Conservation (phyloP, 2,113 vertebrate species). For the Myotis brandtii region DNA sequence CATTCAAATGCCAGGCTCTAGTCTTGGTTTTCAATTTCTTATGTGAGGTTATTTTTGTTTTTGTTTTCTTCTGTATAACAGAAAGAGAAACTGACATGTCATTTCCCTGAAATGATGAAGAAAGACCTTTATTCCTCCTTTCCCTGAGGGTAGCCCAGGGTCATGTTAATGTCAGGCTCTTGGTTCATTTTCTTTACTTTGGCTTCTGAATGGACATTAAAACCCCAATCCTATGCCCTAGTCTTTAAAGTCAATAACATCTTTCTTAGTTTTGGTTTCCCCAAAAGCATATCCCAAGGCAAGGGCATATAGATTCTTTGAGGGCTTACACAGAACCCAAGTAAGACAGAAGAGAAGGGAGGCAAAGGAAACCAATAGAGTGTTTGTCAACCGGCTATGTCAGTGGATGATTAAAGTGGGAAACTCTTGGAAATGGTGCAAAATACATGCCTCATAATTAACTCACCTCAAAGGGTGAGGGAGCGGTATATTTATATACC, state of each 20-base stretch:
- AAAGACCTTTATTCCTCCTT: background rate
- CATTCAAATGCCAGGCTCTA: background rate
- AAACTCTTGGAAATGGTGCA: background rate
- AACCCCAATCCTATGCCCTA: background rate
- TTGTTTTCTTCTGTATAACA: background rate
- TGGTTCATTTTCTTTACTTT: conserved; percentile 29
- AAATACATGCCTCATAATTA: background rate
- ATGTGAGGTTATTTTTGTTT: background rate
- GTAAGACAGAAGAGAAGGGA: background rate
- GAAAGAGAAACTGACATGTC: conserved; percentile 3
- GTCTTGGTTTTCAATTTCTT: conserved; percentile 37
- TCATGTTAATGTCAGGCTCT: background rate
- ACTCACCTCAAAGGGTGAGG: background rate
- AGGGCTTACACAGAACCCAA: background rate
- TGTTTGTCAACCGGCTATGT: background rate
- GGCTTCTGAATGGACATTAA: background rate
- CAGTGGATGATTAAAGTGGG: background rate
- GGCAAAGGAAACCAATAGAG: background rate
- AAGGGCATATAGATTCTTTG: background rate
- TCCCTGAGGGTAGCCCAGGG: background rate
- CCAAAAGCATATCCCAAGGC: background rate
- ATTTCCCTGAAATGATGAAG: background rate
- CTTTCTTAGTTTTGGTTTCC: background rate
- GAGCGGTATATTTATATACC: background rate
- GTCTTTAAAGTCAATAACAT: background rate